Conservation (phyloP, 2,113 vertebrate species). For the Pipra filicauda region DNA sequence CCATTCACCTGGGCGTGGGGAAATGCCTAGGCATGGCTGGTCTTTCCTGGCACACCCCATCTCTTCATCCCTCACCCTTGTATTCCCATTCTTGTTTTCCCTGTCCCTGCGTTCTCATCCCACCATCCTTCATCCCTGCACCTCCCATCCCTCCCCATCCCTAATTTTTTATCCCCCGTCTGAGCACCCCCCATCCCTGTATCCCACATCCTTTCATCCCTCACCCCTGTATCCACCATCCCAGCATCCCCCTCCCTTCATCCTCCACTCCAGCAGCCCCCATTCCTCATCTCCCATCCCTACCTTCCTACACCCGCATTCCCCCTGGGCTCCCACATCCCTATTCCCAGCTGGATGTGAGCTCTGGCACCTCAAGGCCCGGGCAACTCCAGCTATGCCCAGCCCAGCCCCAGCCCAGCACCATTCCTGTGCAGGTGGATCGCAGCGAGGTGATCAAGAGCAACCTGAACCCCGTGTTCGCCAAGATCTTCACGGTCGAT, state of each 20-base stretch:
- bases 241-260: neutral
- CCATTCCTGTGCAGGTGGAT: slow-evolving; percentile 75
- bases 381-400: neutral
- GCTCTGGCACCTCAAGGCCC: neutral
- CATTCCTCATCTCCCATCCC: neutral
- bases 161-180: too few species aligned
- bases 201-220: neutral
- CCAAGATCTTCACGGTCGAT: slow-evolving; percentile 89
- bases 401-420: neutral
- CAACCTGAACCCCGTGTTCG: slow-evolving; percentile 91
- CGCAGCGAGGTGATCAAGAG: slow-evolving; percentile 93
- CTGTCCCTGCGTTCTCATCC: neutral
- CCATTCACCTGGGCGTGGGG: fast-evolving
- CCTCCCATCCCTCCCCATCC: neutral
- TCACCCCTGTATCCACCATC: neutral
- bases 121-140: neutral
- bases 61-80: neutral
- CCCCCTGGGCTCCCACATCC: neutral
- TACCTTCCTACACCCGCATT: too few species aligned
- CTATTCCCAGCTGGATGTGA: fast-evolving
- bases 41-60: neutral
- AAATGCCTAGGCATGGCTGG: neutral
- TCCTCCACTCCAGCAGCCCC: neutral
- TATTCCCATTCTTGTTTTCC: too few species aligned
- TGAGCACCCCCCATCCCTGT: neutral